Base-by-base conservation (phyloP, 2,888 invertebrate species). In the Invenusta paracnida region DNA sequence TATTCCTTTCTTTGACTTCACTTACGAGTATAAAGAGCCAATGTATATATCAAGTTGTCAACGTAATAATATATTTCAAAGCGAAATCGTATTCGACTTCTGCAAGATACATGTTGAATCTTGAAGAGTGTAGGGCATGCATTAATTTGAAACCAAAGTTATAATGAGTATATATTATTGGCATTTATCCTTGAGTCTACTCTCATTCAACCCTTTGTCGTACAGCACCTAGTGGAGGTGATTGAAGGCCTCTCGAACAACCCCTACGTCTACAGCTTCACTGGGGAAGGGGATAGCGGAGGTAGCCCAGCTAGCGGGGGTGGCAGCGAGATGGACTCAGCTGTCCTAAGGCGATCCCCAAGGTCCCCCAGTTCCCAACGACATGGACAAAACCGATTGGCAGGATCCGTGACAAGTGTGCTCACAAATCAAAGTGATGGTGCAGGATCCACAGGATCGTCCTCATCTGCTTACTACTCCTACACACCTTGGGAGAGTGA, bases 401-500 rank as follows among this genome's bases (percentile, higher is more conserved):
- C 25, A 5, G 73, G 23, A 5, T 73, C 73, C 2, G 73, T 73
- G 11, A 73, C 17, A 5, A 73, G 73, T 73, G 73, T 73, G 5
- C 11, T 73, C 73, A 73, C 73, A 5, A 73, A 23, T 25, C 5
- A 73, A 5, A 73, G 73, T 25, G 73, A 73, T 5, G 11, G 27
- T 5, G n/a, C n/a, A n/a, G n/a, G n/a, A n/a, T 73, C 73, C 17
- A 73, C 73, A 5, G 73, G 73, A 2, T 73, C 73, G 2, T 73
- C 17, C 27, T 73, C 73, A 23, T 5, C 73, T 2, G 73, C 73
- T 5, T 73, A 73, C 27, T 73, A 73, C 73, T 73, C 73, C 27
- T 73, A 73, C 27, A 73, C 73, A 73, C 73, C 73, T 2, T 73
- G 73, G 73, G 73, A 73, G 27, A 73, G 73, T 73, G 73, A 73